Evolutionary conservation across 1,140 invertebrate genomes (phyloP).

Genomic region (Scylla paramamosain): DNA sequence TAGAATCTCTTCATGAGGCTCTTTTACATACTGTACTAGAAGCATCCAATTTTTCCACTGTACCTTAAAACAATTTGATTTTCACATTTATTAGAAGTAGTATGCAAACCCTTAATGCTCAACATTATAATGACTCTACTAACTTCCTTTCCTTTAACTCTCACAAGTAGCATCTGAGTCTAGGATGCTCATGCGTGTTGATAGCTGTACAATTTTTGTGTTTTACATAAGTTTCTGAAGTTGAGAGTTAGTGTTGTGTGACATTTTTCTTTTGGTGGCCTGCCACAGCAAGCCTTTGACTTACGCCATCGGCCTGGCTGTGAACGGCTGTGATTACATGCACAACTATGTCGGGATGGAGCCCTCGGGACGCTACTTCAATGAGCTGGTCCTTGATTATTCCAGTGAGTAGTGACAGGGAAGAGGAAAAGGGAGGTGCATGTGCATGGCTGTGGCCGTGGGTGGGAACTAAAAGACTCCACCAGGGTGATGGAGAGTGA

Average conservation of each 20-base stretch:
- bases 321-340: slow-evolving; percentile 93
- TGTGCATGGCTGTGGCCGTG: background rate
- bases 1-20: too few species aligned
- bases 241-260: slow-evolving; percentile 6
- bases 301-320: slow-evolving; percentile 96
- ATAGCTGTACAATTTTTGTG: background rate
- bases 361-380: slow-evolving; percentile 97
- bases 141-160: background rate
- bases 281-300: slow-evolving; percentile 92
- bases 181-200: background rate
- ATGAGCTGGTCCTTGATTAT: slow-evolving; percentile 96
- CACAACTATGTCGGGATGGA: slow-evolving; percentile 98
- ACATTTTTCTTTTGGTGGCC: slow-evolving; percentile 36
- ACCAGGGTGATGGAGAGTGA: background rate
- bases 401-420: slow-evolving; percentile 87
- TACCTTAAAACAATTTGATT: too few species aligned
- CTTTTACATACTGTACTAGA: too few species aligned
- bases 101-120: too few species aligned
- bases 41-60: too few species aligned
- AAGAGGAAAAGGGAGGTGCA: background rate
- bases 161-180: background rate
- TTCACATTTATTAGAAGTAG: too few species aligned
- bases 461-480: background rate
- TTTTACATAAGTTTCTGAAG: background rate
- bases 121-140: too few species aligned